These are phyloP conservation scores for Baryphthengus martii DNA, from an alignment of 2,113 vertebrate species.

Conservation along the genomic window DNA sequence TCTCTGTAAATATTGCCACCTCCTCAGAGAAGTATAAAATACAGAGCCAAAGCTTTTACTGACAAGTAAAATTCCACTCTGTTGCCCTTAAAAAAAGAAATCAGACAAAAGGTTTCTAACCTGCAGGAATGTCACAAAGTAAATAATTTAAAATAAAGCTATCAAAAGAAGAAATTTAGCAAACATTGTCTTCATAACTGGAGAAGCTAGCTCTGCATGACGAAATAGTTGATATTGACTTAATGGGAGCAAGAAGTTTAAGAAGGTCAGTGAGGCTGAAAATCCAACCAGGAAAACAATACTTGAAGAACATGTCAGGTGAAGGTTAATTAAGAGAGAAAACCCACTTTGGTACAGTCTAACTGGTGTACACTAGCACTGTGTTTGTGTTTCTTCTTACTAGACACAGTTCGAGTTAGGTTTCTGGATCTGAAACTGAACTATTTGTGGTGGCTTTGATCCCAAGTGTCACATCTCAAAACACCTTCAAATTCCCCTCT, in stretches of 20 bases:
- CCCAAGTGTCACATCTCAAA: neutral
- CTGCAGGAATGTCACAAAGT: neutral
- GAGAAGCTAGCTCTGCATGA: neutral
- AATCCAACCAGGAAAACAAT: neutral
- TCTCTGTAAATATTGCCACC: neutral
- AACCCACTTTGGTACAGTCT: neutral
- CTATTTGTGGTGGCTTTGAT: neutral
- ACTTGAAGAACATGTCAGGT: neutral
- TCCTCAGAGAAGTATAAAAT: neutral
- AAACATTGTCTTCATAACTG: neutral
- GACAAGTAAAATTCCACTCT: neutral
- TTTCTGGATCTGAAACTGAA: neutral
- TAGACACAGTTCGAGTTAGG: neutral
- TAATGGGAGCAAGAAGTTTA: neutral
- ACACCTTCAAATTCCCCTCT: neutral
- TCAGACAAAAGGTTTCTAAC: neutral
- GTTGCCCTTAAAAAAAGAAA: neutral
- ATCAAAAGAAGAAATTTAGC: neutral
- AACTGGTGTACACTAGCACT: neutral
- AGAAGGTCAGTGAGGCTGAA: slow-evolving; percentile 18
- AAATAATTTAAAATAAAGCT: neutral
- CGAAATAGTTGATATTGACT: neutral
- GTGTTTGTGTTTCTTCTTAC: slow-evolving; percentile 5
- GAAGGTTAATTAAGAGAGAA: slow-evolving; percentile 29
- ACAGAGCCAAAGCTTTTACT: neutral